A percentile compares a stretch with the other conserved stretches of the same genome.
These are phyloP conservation scores for Hepsetus odoe DNA, from an alignment of 2,113 vertebrate species.

Conservation along the genomic window DNA sequence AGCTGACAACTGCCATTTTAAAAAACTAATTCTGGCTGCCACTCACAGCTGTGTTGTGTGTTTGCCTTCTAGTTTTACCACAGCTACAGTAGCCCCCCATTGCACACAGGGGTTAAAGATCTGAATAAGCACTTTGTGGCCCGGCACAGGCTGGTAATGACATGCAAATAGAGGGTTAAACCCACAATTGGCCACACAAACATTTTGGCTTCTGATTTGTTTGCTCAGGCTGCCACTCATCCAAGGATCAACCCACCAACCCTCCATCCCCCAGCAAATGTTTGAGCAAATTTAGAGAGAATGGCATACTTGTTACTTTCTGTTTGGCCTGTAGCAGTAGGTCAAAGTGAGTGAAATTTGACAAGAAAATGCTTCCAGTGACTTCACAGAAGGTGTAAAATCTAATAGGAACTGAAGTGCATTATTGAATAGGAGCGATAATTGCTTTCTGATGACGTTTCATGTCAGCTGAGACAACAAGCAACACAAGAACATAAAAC, in stretches of 20 bases:
- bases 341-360: slow-evolving; percentile 26
- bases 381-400: slow-evolving; percentile 2
- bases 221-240: slow-evolving; percentile 68
- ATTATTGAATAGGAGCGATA: background rate
- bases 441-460: slow-evolving; percentile 7
- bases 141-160: slow-evolving; percentile 65
- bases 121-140: slow-evolving; percentile 74
- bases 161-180: slow-evolving; percentile 72
- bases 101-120: slow-evolving; percentile 41
- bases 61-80: slow-evolving; percentile 27
- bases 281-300: slow-evolving; percentile 27
- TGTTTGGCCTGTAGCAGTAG: slow-evolving; percentile 15
- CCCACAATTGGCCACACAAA: slow-evolving; percentile 76
- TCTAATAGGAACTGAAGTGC: slow-evolving; percentile 29
- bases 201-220: slow-evolving; percentile 65
- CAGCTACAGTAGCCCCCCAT: slow-evolving; percentile 4
- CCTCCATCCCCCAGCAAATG: slow-evolving; percentile 26
- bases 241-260: slow-evolving; percentile 4
- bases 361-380: slow-evolving; percentile 34
- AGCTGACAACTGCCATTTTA: slow-evolving; percentile 53
- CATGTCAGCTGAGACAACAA: slow-evolving; percentile 33
- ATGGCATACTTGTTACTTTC: slow-evolving; percentile 34
- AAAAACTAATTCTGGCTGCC: slow-evolving; percentile 34
- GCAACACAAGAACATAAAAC: background rate
- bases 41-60: slow-evolving; percentile 44